Base-by-base conservation (phyloP, 2,888 invertebrate species). In the Gisinianus flammeolus region DNA sequence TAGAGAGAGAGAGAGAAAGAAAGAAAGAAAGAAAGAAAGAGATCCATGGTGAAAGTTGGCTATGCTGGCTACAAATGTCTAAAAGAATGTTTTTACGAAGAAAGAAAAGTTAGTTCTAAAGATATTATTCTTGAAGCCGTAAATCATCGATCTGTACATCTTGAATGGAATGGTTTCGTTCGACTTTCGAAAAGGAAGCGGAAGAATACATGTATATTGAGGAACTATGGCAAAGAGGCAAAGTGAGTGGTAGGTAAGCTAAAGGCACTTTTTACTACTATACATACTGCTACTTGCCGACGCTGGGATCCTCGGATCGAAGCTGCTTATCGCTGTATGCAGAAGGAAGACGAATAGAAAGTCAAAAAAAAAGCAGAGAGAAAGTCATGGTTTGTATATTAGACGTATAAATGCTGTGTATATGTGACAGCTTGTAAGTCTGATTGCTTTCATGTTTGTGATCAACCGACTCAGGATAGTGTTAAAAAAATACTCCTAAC, bases 361-460 rank as follows among this genome's bases (percentile, higher is more conserved):
- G 58, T 24, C 22, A 58, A 58, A 58, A 24, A 62, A 10, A 8
- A 19, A 16, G 16, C 12, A 62, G 28, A 62, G 16, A 62, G 24
- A 24, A 24, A 19, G 22, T 22, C 33, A 26, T 68, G 30, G 66
- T 16, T 28, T 28, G 64, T 22, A 24, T 16, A 31, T 4, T 22
- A 3, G 35, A 6, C 8, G 24, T 68, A 44, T 19, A 66, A 31
- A 67, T 35, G n/a, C 5, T 68, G 44, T 4, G 12, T 68, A 44
- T 68, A 35, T 44, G 44, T 68, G 68, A 33, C 68, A 68, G 31
- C 44, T 68, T 44, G 35, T 68, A 68, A 24, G 44, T 44, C 33
- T 68, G 68, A 68, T 68, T 68, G 44, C 68, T 68, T 68, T 68
- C 31, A 68, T 68, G 33, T 68, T 68, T 68, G 68, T 68, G 35